A percentile compares a stretch with the other conserved stretches of the same genome.
Conservation (phyloP, 2,888 invertebrate species). For the Leptura quadrifasciata region DNA sequence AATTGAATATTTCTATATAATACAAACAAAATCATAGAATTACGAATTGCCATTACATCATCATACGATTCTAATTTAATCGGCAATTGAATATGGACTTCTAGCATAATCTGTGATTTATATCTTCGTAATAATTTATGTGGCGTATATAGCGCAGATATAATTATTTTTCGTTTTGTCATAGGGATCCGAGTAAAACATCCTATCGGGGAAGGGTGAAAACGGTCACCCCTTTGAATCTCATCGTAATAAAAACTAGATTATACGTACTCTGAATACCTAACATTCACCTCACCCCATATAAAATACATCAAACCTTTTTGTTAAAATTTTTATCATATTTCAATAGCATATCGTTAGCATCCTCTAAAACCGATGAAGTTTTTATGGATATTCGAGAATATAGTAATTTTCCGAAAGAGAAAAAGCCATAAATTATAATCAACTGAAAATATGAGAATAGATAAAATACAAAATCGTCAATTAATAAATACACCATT, state of each 20-base stretch:
- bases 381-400: too few relatives aligned
- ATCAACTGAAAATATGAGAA: too few relatives aligned
- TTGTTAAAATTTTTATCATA: constrained; percentile 21
- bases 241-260: constrained; percentile 16
- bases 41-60: neutral
- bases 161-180: constrained; percentile 18
- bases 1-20: too few relatives aligned
- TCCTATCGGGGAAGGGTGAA: constrained; percentile 7
- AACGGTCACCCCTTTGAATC: constrained; percentile 14
- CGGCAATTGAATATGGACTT: neutral
- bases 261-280: constrained; percentile 12
- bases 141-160: neutral
- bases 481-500: too few relatives aligned
- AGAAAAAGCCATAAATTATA: too few relatives aligned
- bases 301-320: neutral
- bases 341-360: neutral
- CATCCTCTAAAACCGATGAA: neutral
- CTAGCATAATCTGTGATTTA: neutral
- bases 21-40: too few relatives aligned
- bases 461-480: too few relatives aligned
- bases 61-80: neutral
- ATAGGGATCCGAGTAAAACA: constrained; percentile 2
- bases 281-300: constrained; percentile 7
- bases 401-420: too few relatives aligned
- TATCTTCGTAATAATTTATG: constrained; percentile 17